phyloP scores from a whole-genome alignment of 2,797 vertebrate species.

The Bovichtus variegatus region DNA sequence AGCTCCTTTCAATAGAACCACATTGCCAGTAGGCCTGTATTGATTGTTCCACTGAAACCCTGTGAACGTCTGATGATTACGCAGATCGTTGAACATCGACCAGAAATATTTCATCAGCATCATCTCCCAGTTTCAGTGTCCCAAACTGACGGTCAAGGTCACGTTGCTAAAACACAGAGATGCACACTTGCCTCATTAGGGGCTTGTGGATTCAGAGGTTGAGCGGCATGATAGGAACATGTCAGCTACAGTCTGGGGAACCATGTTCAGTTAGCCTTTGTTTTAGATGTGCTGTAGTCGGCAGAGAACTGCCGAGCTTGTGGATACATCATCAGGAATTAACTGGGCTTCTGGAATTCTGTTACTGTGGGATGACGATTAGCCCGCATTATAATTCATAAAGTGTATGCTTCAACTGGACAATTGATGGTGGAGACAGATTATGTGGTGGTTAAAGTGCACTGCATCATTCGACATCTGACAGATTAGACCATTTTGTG shows the following conservation, averaged over 20 bases:
- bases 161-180: not conserved
- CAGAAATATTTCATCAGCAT: constrained; percentile 21
- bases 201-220: not conserved
- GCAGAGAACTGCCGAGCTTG: constrained; percentile 8
- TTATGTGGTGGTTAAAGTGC: constrained; percentile 14
- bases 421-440: constrained; percentile 1
- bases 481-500: not conserved
- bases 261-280: constrained; percentile 1
- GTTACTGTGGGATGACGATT: constrained; percentile 41
- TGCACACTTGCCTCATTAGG: not conserved
- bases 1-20: constrained; percentile 43
- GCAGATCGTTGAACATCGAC: constrained; percentile 48
- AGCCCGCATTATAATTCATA: constrained; percentile 47
- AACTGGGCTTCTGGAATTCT: constrained; percentile 37
- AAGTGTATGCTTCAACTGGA: constrained; percentile 21
- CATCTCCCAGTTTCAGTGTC: constrained; percentile 6
- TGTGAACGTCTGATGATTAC: constrained; percentile 61
- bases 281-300: not conserved
- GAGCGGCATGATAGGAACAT: not conserved
- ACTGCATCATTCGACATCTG: constrained; percentile 9
- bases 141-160: constrained; percentile 31
- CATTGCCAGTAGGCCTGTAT: constrained; percentile 49
- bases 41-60: constrained; percentile 76
- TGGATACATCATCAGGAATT: constrained; percentile 39
- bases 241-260: not conserved